phyloP scores from a whole-genome alignment of 2,113 vertebrate species.

The Noctilio leporinus region DNA sequence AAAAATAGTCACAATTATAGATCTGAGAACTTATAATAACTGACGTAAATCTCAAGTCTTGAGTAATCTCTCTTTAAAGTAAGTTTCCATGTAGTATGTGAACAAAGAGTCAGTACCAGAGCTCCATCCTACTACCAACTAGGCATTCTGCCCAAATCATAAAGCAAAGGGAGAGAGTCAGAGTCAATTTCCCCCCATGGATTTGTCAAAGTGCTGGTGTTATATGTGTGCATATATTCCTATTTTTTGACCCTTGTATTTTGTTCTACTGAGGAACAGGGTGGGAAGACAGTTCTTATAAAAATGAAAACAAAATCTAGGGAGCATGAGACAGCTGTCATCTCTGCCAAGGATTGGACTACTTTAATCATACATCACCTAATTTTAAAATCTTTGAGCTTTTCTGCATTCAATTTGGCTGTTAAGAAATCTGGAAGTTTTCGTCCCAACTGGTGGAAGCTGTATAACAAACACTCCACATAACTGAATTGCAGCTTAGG shows the following conservation, averaged over 20 bases:
- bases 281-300: background rate
- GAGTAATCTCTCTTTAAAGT: background rate
- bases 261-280: background rate
- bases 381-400: conserved; percentile 98
- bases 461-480: conserved; percentile 94
- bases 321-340: background rate
- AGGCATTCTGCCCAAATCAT: background rate
- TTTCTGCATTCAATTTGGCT: conserved; percentile 93
- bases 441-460: conserved; percentile 96
- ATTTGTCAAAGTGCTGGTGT: background rate
- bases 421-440: conserved; percentile 97
- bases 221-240: background rate
- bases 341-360: background rate
- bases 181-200: background rate
- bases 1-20: background rate
- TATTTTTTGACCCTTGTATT: background rate
- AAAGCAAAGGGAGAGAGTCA: background rate
- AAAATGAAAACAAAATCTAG: conserved; percentile 11
- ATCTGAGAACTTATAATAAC: background rate
- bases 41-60: background rate
- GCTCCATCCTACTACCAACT: background rate
- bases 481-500: conserved; percentile 98
- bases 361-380: conserved; percentile 78
- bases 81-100: background rate
- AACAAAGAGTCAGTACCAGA: background rate